These are phyloP conservation scores for Poeciliopsis gracilis DNA, from an alignment of 2,797 vertebrate genomes.

Conservation along the genomic window DNA sequence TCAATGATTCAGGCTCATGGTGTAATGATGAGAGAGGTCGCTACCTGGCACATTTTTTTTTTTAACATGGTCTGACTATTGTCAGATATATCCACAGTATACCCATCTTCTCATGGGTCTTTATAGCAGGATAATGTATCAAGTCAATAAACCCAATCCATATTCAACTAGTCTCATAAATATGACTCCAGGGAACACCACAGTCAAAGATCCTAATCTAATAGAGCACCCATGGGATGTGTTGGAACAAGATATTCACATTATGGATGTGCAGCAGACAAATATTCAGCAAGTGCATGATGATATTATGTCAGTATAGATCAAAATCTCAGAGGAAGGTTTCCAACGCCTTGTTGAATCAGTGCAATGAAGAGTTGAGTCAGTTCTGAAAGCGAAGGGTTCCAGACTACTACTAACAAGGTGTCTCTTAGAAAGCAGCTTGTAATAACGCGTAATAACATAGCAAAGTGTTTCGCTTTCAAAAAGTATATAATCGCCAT, in stretches of 20 bases:
- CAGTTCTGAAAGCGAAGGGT: background rate
- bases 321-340: background rate
- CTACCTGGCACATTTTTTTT: background rate
- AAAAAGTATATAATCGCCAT: conserved; percentile 14
- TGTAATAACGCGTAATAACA: too few relatives aligned
- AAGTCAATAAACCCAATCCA: background rate
- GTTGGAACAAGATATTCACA: background rate
- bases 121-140: background rate
- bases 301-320: background rate
- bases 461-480: conserved; percentile 16
- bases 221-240: background rate
- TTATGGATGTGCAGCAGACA: background rate
- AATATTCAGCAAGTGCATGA: background rate
- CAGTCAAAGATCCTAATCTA: background rate
- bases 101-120: background rate
- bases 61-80: background rate
- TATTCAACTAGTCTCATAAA: background rate
- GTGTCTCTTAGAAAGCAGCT: background rate
- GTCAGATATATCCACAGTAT: background rate
- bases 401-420: background rate
- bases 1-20: background rate
- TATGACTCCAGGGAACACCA: background rate
- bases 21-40: background rate
- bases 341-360: background rate
- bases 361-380: background rate